Conservation (phyloP, 2,888 invertebrate species). For the Diplazon laetatorius region DNA sequence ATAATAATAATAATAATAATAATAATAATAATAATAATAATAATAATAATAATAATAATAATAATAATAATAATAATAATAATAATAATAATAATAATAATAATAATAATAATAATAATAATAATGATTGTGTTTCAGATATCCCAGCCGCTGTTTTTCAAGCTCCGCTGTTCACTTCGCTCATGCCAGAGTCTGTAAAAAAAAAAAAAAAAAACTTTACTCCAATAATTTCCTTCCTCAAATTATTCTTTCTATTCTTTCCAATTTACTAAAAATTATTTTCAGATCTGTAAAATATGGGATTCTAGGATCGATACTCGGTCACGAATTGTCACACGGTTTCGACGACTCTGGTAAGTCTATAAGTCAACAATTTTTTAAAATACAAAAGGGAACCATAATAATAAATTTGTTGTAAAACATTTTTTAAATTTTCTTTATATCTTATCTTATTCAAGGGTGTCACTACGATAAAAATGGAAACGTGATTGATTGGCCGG, state of each 20-base stretch:
- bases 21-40: too few species aligned
- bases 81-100: too few species aligned
- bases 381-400: too few species aligned
- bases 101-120: too few species aligned
- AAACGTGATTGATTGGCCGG: slow-evolving; percentile 13
- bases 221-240: neutral
- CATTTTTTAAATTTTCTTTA: neutral
- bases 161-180: slow-evolving; percentile 62
- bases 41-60: too few species aligned
- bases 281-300: slow-evolving; percentile 67
- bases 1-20: too few species aligned
- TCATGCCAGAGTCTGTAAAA: slow-evolving; percentile 68
- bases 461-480: slow-evolving; percentile 59
- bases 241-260: neutral
- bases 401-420: neutral
- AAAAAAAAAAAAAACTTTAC: neutral
- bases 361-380: neutral
- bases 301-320: slow-evolving; percentile 63
- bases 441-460: slow-evolving; percentile 32
- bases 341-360: slow-evolving; percentile 63
- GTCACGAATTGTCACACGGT: slow-evolving; percentile 67
- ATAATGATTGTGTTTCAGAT: slow-evolving; percentile 50
- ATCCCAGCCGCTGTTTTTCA: slow-evolving; percentile 67
- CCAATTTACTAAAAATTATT: neutral
- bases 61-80: too few species aligned